Evolutionary conservation across 2,797 vertebrate genomes (phyloP).

Genomic region (Takifugu rubripes): DNA sequence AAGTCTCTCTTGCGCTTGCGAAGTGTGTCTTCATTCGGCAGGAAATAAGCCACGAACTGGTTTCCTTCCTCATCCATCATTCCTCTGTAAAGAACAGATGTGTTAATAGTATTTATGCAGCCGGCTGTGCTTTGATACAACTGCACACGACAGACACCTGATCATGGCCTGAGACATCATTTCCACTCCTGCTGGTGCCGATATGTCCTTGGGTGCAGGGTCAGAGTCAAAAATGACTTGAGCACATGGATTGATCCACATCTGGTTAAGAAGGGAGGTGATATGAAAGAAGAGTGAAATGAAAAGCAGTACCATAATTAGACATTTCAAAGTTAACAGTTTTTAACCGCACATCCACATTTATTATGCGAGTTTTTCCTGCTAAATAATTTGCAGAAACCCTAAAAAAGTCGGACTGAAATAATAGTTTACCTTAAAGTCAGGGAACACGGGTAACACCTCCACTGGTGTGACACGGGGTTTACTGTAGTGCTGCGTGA

Average conservation of each 20-base stretch:
- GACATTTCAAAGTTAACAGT: not conserved
- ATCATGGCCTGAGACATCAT: slow-evolving; percentile 99
- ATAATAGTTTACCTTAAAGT: slow-evolving; percentile 84
- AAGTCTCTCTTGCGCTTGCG: slow-evolving; percentile 89
- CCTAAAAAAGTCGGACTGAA: not conserved
- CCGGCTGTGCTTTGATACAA: not conserved
- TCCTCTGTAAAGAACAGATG: slow-evolving; percentile 73
- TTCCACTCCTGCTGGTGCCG: slow-evolving; percentile 81
- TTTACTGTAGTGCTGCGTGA: slow-evolving; percentile 91
- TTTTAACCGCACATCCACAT: not conserved
- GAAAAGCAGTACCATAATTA: not conserved
- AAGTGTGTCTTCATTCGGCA: slow-evolving; percentile 90
- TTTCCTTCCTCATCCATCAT: slow-evolving; percentile 99
- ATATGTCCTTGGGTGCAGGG: slow-evolving; percentile 89
- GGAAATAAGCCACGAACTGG: slow-evolving; percentile 96
- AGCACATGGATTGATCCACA: slow-evolving; percentile 98
- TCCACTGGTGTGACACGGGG: slow-evolving; percentile 92
- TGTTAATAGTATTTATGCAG: not conserved
- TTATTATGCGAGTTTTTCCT: not conserved
- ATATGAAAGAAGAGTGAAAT: no score
- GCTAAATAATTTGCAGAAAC: not conserved
- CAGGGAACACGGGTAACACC: slow-evolving; percentile 89
- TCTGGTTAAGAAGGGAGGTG: slow-evolving; percentile 64
- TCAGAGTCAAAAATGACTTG: slow-evolving; percentile 97
- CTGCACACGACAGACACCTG: slow-evolving; percentile 68